Conservation (phyloP, 2,888 invertebrate genomes). For the Hypena proboscidalis region DNA sequence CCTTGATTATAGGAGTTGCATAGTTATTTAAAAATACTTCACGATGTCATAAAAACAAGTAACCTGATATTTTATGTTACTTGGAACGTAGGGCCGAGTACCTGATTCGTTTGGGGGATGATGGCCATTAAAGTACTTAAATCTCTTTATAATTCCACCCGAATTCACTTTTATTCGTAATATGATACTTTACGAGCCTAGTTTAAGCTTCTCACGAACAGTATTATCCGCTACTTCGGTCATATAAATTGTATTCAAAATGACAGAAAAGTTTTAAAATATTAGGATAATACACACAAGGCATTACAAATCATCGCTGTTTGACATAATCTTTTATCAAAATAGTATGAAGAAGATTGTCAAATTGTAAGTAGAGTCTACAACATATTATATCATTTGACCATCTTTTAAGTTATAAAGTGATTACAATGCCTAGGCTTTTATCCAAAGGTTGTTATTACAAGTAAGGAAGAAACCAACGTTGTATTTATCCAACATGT, state of each 20-base stretch:
- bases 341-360: too few species aligned
- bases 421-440: neutral
- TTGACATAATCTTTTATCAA: too few species aligned
- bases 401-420: neutral
- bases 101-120: slow-evolving; percentile 40
- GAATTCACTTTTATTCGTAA: slow-evolving; percentile 28
- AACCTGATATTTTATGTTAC: slow-evolving; percentile 50
- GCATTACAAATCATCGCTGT: too few species aligned
- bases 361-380: too few species aligned
- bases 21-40: slow-evolving; percentile 18
- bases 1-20: slow-evolving; percentile 1
- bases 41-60: slow-evolving; percentile 42
- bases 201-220: slow-evolving; percentile 3
- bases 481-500: slow-evolving; percentile 13
- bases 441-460: neutral
- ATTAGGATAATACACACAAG: too few species aligned
- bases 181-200: slow-evolving; percentile 29
- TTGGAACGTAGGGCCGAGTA: slow-evolving; percentile 36
- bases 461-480: slow-evolving; percentile 9
- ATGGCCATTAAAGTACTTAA: slow-evolving; percentile 39
- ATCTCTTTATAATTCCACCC: slow-evolving; percentile 32
- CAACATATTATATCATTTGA: too few species aligned
- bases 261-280: neutral
- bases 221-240: neutral
- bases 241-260: slow-evolving; percentile 1